Percentiles rank a stretch among this genome's conserved stretches.
Evolutionary conservation across 2,797 vertebrate genomes (phyloP).

Genomic region (Loris lydekkerianus): DNA sequence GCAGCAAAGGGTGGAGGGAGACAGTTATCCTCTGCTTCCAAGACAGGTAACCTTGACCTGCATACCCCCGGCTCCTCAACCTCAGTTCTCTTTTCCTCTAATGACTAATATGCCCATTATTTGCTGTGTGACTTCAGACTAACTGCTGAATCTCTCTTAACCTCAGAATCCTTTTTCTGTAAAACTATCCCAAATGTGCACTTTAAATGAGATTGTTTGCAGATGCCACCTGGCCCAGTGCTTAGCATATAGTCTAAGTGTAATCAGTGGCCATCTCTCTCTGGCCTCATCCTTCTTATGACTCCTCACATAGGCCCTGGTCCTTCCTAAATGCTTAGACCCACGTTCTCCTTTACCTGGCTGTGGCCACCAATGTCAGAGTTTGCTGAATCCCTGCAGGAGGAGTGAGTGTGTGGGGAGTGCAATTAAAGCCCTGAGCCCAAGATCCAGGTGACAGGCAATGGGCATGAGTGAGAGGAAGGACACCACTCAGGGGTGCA

Average conservation of each 20-base stretch:
- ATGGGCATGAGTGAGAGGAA: neutral
- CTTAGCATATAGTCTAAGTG: neutral
- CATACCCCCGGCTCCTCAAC: neutral
- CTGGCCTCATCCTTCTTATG: neutral
- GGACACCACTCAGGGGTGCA: neutral
- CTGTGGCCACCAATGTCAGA: neutral
- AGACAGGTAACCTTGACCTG: neutral
- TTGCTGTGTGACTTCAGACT: neutral
- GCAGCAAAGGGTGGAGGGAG: no score
- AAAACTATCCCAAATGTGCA: neutral
- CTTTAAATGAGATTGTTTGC: neutral
- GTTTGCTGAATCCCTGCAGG: neutral
- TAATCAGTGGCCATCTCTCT: neutral
- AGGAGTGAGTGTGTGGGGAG: neutral
- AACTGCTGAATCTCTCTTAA: neutral
- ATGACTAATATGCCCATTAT: neutral
- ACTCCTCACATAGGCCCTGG: neutral
- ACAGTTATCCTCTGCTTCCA: neutral
- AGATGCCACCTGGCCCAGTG: neutral
- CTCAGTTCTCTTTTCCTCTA: neutral
- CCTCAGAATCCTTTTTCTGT: conserved; percentile 5
- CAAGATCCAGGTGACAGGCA: neutral
- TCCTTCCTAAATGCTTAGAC: neutral
- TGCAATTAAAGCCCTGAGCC: neutral
- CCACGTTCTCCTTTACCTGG: neutral